phyloP scores from a whole-genome alignment of 2,888 invertebrate genomes.

The Drosophila diplacantha region DNA sequence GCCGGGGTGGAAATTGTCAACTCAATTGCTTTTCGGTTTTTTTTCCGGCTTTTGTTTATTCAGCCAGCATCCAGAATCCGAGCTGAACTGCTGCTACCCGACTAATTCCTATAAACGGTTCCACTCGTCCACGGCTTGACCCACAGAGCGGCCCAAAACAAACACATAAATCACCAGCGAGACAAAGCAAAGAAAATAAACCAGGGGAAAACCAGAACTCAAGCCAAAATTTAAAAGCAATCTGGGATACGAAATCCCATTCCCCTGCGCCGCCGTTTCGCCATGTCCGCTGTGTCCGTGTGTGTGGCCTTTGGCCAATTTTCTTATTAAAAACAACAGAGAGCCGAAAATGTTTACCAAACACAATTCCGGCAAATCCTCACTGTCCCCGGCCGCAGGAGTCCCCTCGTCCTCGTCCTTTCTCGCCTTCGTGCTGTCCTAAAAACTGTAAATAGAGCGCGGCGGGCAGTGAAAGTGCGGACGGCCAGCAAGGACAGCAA shows the following conservation, averaged over 20 bases:
- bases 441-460: slow-evolving; percentile 68
- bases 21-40: slow-evolving; percentile 36
- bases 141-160: slow-evolving; percentile 65
- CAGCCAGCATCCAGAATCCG: slow-evolving; percentile 50
- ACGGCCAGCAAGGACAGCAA: slow-evolving; percentile 46
- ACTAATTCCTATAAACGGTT: slow-evolving; percentile 64
- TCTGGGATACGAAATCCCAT: slow-evolving; percentile 51
- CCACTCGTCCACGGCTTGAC: slow-evolving; percentile 57
- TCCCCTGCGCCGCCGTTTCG: slow-evolving; percentile 8
- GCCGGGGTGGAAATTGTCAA: slow-evolving; percentile 34
- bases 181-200: slow-evolving; percentile 38
- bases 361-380: slow-evolving; percentile 68
- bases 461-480: slow-evolving; percentile 66
- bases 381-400: slow-evolving; percentile 28
- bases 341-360: slow-evolving; percentile 70
- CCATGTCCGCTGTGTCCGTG: slow-evolving; percentile 14
- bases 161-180: slow-evolving; percentile 66
- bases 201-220: slow-evolving; percentile 43
- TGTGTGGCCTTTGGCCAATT: slow-evolving; percentile 70
- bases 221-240: slow-evolving; percentile 70
- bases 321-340: slow-evolving; percentile 72
- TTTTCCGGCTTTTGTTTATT: slow-evolving; percentile 53
- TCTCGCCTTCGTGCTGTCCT: slow-evolving; percentile 25
- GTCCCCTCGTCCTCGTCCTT: not conserved
- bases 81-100: slow-evolving; percentile 40